Conservation (phyloP, 64 coral and sea anemone genomes). For the Pachyseris speciosa region DNA sequence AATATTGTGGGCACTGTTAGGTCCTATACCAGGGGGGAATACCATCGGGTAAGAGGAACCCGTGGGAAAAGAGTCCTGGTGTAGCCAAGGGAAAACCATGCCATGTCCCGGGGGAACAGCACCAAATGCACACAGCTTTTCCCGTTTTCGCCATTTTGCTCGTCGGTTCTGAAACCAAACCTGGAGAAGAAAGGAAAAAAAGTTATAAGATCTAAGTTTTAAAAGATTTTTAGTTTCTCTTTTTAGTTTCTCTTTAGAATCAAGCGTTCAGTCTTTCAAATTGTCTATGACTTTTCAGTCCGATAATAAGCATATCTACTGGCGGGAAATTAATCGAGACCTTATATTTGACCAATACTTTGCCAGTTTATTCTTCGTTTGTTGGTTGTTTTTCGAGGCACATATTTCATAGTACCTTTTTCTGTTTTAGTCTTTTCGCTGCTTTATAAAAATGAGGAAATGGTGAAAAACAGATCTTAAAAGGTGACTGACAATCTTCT, state of each 20-base stretch:
- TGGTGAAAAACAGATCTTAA: too few relatives aligned
- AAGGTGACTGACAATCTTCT: too few relatives aligned
- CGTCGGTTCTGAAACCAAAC: constrained; percentile 99
- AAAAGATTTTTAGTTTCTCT: neutral
- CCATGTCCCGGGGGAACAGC: constrained; percentile 66
- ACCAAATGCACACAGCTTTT: constrained; percentile 96
- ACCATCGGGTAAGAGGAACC: constrained; percentile 29
- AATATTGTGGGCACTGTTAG: constrained; percentile 19
- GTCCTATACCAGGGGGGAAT: neutral
- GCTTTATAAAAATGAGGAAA: too few relatives aligned
- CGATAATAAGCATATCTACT: too few relatives aligned
- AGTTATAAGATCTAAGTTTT: neutral
- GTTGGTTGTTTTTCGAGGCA: too few relatives aligned
- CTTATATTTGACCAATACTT: too few relatives aligned
- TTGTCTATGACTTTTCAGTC: too few relatives aligned
- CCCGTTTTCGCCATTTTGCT: constrained; percentile 97
- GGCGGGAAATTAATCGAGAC: too few relatives aligned
- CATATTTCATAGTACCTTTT: too few relatives aligned
- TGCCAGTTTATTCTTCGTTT: too few relatives aligned
- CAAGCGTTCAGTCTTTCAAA: too few relatives aligned
- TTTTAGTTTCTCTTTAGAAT: neutral
- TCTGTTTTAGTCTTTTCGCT: too few relatives aligned
- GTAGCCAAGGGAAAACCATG: constrained; percentile 82
- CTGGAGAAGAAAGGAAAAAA: constrained; percentile 62
- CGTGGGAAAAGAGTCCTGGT: constrained; percentile 64